These are phyloP conservation scores for Phymastichus coffea DNA, from an alignment of 1,140 invertebrate species.

Conservation along the genomic window DNA sequence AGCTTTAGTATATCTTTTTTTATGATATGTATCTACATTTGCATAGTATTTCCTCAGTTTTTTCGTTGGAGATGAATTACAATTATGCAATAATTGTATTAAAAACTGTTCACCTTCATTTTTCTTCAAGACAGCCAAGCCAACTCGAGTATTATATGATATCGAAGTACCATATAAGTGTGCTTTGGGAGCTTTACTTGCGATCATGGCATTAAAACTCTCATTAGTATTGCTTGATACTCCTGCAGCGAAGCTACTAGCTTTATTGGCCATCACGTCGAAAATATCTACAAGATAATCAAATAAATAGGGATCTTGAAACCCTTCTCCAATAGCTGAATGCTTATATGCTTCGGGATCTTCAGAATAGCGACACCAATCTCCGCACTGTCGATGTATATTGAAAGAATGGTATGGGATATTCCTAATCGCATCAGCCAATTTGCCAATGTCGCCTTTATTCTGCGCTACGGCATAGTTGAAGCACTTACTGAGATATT, in stretches of 20 bases:
- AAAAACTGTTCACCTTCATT: conserved; percentile 16
- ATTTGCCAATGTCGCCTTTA: not conserved
- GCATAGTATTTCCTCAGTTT: no score
- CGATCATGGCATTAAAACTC: conserved; percentile 13
- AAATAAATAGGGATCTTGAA: conserved; percentile 7
- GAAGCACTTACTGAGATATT: conserved; percentile 18
- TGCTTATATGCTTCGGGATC: conserved; percentile 15
- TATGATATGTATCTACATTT: no score
- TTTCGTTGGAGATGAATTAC: no score
- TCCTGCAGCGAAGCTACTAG: conserved; percentile 8
- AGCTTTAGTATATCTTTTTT: no score
- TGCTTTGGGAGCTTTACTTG: conserved; percentile 21
- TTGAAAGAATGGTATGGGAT: conserved; percentile 16
- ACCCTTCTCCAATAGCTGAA: not conserved
- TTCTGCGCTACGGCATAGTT: conserved; percentile 14
- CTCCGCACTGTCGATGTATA: conserved; percentile 1
- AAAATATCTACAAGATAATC: conserved; percentile 14
- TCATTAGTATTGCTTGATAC: conserved; percentile 25
- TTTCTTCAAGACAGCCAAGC: conserved; percentile 17
- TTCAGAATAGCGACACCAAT: conserved; percentile 18
- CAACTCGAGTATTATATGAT: conserved; percentile 19
- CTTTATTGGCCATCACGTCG: conserved; percentile 2
- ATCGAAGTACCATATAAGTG: conserved; percentile 7
- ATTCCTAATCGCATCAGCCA: conserved; percentile 9
- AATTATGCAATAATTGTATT: not conserved